phyloP scores from a whole-genome alignment of 2,797 vertebrate genomes.

The Myripristis jacobus region DNA sequence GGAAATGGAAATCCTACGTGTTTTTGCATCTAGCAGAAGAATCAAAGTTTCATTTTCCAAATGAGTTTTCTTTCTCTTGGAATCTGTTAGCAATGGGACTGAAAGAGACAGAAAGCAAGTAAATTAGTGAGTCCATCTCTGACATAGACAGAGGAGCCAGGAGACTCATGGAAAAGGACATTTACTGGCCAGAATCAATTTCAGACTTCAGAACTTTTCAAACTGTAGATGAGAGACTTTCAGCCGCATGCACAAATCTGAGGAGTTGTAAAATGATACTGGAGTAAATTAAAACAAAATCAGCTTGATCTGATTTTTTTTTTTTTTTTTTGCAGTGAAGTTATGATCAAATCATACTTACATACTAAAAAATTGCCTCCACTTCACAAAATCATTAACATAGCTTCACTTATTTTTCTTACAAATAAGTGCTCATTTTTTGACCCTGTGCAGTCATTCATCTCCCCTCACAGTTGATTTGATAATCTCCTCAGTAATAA shows the following conservation, averaged over 20 bases:
- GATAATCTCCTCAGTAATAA: conserved; percentile 49
- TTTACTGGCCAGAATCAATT: conserved; percentile 5
- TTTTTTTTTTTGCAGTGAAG: too few relatives aligned
- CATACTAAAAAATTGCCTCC: not conserved
- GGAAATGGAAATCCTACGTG: conserved; percentile 48
- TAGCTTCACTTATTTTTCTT: conserved; percentile 1
- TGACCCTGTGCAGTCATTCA: conserved; percentile 42
- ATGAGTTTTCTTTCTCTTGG: conserved; percentile 29
- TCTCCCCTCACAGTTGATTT: conserved; percentile 55
- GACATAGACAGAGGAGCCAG: conserved; percentile 12
- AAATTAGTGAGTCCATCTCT: conserved; percentile 25
- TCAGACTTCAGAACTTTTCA: not conserved
- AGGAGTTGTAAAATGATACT: not conserved
- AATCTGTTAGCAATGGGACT: conserved; percentile 47
- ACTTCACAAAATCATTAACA: conserved; percentile 4
- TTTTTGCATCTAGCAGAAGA: conserved; percentile 46
- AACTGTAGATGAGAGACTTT: too few relatives aligned
- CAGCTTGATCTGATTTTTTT: not conserved
- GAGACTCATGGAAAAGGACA: conserved; percentile 2
- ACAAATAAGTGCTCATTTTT: conserved; percentile 23
- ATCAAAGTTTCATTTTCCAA: conserved; percentile 57
- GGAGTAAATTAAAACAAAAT: not conserved
- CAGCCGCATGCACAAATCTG: not conserved
- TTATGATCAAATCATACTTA: too few relatives aligned
- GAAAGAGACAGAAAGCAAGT: conserved; percentile 16